Conservation (phyloP, 2,113 vertebrate species). For the Oncorhynchus tshawytscha region DNA sequence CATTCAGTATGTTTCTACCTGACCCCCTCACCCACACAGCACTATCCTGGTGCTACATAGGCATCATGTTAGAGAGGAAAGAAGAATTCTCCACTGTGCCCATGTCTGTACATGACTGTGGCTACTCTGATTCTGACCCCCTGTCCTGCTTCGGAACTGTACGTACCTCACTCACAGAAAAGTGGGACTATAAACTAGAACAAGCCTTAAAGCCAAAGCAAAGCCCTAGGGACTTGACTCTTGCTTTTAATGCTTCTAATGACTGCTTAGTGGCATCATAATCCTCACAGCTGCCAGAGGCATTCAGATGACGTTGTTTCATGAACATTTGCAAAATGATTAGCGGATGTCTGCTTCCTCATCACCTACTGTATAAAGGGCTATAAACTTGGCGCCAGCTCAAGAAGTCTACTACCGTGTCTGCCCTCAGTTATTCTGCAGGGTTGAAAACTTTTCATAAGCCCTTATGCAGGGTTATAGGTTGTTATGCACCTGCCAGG, state of each 20-base stretch:
- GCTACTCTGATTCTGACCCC: constrained; percentile 76
- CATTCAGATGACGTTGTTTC: not conserved
- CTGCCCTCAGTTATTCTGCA: too few relatives aligned
- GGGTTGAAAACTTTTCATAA: too few relatives aligned
- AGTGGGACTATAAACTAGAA: not conserved
- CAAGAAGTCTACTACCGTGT: too few relatives aligned
- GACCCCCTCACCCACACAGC: constrained; percentile 51
- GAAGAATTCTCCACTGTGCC: constrained; percentile 75
- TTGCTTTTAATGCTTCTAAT: too few relatives aligned
- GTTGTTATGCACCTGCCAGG: not conserved
- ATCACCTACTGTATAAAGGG: not conserved
- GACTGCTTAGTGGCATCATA: too few relatives aligned
- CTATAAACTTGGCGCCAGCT: not conserved
- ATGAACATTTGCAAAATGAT: not conserved
- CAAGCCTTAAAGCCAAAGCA: not conserved
- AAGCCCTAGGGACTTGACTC: not conserved
- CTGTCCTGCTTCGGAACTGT: constrained; percentile 81
- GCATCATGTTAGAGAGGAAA: constrained; percentile 81
- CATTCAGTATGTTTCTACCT: not conserved
- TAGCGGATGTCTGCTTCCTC: not conserved
- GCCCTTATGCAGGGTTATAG: too few relatives aligned
- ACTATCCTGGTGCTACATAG: constrained; percentile 81
- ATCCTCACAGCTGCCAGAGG: too few relatives aligned
- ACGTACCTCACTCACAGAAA: constrained; percentile 20
- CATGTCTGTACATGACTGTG: constrained; percentile 79